phyloP scores from a whole-genome alignment of 2,113 vertebrate genomes.

The Sylvia atricapilla region DNA sequence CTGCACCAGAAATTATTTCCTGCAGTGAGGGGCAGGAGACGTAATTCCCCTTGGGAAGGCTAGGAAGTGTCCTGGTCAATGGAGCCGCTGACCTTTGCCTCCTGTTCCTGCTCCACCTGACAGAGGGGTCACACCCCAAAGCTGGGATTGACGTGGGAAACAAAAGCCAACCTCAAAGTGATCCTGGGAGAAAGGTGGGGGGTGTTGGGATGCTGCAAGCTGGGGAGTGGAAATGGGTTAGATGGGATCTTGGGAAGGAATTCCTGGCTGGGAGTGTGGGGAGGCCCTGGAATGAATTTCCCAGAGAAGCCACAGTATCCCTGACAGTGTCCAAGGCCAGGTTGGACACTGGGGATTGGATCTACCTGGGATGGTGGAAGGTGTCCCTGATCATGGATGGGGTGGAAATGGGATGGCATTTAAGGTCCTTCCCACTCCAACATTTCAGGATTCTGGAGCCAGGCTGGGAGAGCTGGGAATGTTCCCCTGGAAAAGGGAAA shows the following conservation, averaged over 20 bases:
- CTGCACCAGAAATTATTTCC: background rate
- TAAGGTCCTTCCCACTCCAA: too few species aligned
- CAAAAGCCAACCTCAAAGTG: background rate
- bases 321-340: background rate
- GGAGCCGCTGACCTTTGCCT: conserved; percentile 22
- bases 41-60: background rate
- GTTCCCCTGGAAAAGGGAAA: too few species aligned
- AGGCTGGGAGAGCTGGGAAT: too few species aligned
- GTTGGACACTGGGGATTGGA: fast-evolving
- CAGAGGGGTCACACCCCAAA: background rate
- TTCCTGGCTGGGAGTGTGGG: fast-evolving
- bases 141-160: background rate
- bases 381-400: too few species aligned
- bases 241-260: background rate
- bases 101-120: background rate
- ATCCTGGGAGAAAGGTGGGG: background rate
- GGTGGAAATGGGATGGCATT: too few species aligned
- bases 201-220: background rate
- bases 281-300: fast-evolving
- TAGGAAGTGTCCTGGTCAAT: background rate
- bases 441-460: too few species aligned
- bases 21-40: background rate
- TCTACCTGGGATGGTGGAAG: fast-evolving
- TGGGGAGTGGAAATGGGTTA: fast-evolving
- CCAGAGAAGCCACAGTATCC: background rate